Evolutionary conservation across 2,113 vertebrate species (phyloP).

Genomic region (Cheilinus undulatus): DNA sequence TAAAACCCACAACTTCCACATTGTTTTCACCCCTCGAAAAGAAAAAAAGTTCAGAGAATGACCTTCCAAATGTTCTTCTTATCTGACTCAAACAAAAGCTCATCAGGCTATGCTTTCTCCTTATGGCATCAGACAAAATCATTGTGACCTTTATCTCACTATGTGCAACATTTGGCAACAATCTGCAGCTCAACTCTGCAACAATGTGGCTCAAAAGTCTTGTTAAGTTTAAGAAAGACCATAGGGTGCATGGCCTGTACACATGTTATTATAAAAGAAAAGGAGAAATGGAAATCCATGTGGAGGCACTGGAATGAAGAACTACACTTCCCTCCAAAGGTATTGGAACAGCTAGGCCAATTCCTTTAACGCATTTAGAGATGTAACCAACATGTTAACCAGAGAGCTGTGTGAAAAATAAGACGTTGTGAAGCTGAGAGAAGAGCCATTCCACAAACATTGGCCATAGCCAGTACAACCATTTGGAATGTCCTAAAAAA

Average conservation of each 20-base stretch:
- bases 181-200: not conserved
- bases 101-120: conserved; percentile 9
- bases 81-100: not conserved
- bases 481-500: no score
- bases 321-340: no score
- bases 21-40: not conserved
- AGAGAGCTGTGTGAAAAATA: no score
- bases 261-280: not conserved
- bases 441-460: no score
- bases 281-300: not conserved
- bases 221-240: not conserved
- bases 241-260: not conserved
- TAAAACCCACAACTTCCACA: not conserved
- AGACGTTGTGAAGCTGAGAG: no score
- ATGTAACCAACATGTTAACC: no score
- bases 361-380: no score
- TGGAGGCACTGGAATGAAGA: no score
- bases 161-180: not conserved
- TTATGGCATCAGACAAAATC: not conserved
- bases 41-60: not conserved
- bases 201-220: not conserved
- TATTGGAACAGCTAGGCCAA: no score
- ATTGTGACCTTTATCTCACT: conserved; percentile 5
- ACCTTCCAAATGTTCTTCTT: not conserved
- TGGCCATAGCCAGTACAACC: no score